phyloP scores from a whole-genome alignment of 2,888 invertebrate species.

The Rhingia campestris region DNA sequence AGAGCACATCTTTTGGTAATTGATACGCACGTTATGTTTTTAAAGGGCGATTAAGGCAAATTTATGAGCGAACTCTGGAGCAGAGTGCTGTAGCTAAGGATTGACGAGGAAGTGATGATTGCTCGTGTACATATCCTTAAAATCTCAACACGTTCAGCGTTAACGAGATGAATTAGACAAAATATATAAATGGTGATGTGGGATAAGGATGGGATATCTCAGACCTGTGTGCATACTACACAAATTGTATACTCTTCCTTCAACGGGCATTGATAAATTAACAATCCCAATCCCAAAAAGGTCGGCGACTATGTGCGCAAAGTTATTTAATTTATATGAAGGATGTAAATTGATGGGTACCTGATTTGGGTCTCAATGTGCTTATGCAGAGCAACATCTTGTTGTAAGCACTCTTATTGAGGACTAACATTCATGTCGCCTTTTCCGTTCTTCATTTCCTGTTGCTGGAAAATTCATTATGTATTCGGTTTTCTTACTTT shows the following conservation, averaged over 20 bases:
- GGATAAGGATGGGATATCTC: background rate
- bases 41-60: too few relatives aligned
- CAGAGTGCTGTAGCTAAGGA: too few relatives aligned
- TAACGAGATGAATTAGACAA: background rate
- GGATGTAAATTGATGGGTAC: background rate
- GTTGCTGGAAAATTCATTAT: background rate
- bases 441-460: background rate
- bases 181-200: background rate
- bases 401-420: background rate
- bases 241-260: too few relatives aligned
- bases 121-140: background rate
- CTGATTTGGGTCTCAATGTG: background rate
- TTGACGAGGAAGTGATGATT: background rate
- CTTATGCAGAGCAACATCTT: background rate
- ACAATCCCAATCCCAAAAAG: background rate
- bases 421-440: too few relatives aligned
- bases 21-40: too few relatives aligned
- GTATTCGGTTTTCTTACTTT: background rate
- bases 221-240: too few relatives aligned
- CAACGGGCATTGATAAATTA: too few relatives aligned
- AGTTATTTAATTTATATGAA: slow-evolving; percentile 1
- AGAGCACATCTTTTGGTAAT: too few relatives aligned
- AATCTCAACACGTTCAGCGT: background rate
- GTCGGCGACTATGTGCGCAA: background rate
- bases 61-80: too few relatives aligned